A percentile compares a stretch with the other conserved stretches of the same genome.
These are phyloP conservation scores for Rhinogobius similis DNA, from an alignment of 2,113 vertebrate genomes.

Conservation along the genomic window DNA sequence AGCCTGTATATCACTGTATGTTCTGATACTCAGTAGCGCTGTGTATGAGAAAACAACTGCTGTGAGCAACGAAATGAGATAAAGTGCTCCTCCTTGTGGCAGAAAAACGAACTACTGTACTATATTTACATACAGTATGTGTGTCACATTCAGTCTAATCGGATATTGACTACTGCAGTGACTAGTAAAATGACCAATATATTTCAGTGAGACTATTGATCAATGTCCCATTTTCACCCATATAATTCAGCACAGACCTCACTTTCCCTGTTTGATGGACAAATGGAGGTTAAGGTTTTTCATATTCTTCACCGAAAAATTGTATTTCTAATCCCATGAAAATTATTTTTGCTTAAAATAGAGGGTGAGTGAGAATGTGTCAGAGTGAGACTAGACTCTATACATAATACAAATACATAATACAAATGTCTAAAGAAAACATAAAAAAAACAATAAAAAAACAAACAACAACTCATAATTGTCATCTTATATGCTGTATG, in stretches of 20 bases:
- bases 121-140: constrained; percentile 20
- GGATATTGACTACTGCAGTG: constrained; percentile 50
- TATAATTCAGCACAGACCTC: constrained; percentile 17
- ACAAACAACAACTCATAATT: too few relatives aligned
- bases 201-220: constrained; percentile 57
- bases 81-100: constrained; percentile 63
- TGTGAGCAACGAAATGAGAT: constrained; percentile 38
- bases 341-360: constrained; percentile 17
- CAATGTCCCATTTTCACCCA: constrained; percentile 30
- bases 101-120: background rate
- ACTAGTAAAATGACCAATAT: constrained; percentile 42
- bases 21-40: constrained; percentile 27
- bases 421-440: too few relatives aligned
- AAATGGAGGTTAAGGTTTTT: constrained; percentile 66
- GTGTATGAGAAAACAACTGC: constrained; percentile 16
- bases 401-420: background rate
- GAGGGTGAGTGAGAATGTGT: constrained; percentile 7
- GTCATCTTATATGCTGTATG: constrained; percentile 31
- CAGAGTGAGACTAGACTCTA: background rate
- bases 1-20: constrained; percentile 21
- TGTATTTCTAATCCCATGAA: constrained; percentile 53
- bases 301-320: too few relatives aligned
- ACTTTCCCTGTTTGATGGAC: constrained; percentile 29
- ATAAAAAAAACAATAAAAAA: too few relatives aligned
- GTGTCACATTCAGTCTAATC: constrained; percentile 54